These are phyloP conservation scores for Poecile montanus DNA, from an alignment of 2,797 vertebrate genomes.

Conservation along the genomic window DNA sequence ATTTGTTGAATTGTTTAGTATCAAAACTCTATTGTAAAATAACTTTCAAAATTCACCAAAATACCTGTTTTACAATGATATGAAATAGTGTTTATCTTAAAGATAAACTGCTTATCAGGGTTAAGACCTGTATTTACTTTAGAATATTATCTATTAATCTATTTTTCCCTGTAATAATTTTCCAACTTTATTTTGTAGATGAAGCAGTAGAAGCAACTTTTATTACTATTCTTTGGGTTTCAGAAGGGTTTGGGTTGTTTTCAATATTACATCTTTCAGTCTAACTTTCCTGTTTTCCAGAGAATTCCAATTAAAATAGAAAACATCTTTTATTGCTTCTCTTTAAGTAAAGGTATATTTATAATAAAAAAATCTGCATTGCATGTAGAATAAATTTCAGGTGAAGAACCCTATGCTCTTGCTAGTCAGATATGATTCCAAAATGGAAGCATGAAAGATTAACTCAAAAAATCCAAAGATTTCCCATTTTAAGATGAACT, in stretches of 20 bases:
- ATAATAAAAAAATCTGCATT: not conserved
- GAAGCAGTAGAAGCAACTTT: not conserved
- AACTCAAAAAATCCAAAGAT: not conserved
- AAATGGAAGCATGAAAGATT: not conserved
- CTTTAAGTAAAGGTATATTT: not conserved
- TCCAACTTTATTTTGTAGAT: not conserved
- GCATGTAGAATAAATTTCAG: not conserved
- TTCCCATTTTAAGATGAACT: not conserved
- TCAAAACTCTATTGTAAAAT: not conserved
- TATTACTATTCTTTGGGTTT: not conserved
- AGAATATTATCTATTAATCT: not conserved
- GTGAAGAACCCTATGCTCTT: accelerated
- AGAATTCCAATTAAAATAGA: not conserved
- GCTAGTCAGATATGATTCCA: not conserved
- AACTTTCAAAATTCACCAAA: not conserved
- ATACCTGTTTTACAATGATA: not conserved
- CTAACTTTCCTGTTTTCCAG: not conserved
- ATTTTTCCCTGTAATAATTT: not conserved
- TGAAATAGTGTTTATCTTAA: not conserved
- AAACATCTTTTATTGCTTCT: not conserved
- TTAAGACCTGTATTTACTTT: not conserved
- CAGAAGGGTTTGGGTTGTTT: not conserved
- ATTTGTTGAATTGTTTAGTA: not conserved
- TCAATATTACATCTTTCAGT: not conserved
- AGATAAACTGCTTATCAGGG: not conserved